These are phyloP conservation scores for Drosophila pseudotalamancana DNA, from an alignment of 2,888 invertebrate genomes.

Conservation along the genomic window DNA sequence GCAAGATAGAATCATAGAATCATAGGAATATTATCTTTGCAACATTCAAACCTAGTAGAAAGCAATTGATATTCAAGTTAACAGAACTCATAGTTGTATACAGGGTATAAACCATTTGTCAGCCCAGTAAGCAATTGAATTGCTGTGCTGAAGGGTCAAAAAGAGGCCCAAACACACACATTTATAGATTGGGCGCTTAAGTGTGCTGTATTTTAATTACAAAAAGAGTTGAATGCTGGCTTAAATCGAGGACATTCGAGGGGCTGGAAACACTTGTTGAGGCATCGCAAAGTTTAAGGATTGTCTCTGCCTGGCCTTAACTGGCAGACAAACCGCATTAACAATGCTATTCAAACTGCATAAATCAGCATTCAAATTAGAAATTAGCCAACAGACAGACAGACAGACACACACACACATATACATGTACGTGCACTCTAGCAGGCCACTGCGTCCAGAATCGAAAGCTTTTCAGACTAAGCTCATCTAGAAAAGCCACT, in stretches of 20 bases:
- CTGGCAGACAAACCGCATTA: constrained; percentile 51
- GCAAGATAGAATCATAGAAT: no score
- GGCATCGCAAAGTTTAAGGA: constrained; percentile 1
- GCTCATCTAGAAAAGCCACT: constrained; percentile 52
- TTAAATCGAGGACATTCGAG: background rate
- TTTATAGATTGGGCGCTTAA: constrained; percentile 15
- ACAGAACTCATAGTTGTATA: no score
- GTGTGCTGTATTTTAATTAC: constrained; percentile 39
- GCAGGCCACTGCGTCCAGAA: constrained; percentile 49
- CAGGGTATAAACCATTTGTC: constrained; percentile 1
- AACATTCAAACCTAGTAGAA: no score
- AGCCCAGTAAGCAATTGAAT: background rate
- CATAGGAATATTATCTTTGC: no score
- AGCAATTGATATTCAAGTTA: no score
- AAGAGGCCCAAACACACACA: background rate
- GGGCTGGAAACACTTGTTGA: constrained; percentile 45
- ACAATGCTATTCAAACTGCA: constrained; percentile 69
- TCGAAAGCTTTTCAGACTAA: constrained; percentile 43
- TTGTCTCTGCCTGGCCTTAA: constrained; percentile 1
- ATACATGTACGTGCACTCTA: constrained; percentile 8
- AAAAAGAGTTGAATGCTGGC: constrained; percentile 17
- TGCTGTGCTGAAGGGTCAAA: constrained; percentile 24
- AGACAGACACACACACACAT: constrained; percentile 17
- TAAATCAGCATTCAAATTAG: constrained; percentile 80
- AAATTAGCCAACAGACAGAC: constrained; percentile 62